A percentile compares a stretch with the other conserved stretches of the same genome.
phyloP scores from a whole-genome alignment of 2,797 vertebrate species.

The Crocidura indochinensis region DNA sequence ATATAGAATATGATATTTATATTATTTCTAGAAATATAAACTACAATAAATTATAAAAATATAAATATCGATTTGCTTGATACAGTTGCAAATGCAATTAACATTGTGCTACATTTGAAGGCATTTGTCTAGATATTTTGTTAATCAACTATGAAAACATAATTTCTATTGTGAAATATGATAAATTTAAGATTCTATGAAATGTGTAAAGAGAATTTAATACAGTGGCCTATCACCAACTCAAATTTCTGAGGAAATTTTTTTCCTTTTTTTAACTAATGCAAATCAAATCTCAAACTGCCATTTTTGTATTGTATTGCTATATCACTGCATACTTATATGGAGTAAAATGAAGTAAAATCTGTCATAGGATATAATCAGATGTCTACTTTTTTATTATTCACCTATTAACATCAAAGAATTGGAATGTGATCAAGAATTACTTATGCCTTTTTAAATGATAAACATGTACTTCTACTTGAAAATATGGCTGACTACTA shows the following conservation, averaged over 20 bases:
- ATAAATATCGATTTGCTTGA: neutral
- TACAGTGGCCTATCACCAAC: neutral
- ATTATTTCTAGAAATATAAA: neutral
- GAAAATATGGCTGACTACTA: neutral
- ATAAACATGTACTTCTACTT: neutral
- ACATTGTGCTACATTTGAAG: neutral
- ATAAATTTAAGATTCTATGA: neutral
- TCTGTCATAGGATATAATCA: neutral
- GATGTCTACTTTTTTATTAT: neutral
- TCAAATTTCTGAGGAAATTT: neutral
- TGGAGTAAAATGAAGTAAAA: neutral
- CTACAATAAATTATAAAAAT: neutral
- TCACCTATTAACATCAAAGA: constrained; percentile 1
- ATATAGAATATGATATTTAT: constrained; percentile 10
- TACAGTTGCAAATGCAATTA: constrained; percentile 35
- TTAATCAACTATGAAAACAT: neutral
- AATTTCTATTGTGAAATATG: neutral
- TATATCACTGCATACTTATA: neutral
- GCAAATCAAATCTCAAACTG: neutral
- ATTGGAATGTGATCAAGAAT: neutral
- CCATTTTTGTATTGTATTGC: neutral
- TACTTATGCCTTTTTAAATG: neutral
- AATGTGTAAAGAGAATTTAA: constrained; percentile 29
- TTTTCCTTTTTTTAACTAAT: neutral
- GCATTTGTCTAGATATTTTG: neutral